phyloP scores from a whole-genome alignment of 2,113 vertebrate species.

The Siphamia tubifer region DNA sequence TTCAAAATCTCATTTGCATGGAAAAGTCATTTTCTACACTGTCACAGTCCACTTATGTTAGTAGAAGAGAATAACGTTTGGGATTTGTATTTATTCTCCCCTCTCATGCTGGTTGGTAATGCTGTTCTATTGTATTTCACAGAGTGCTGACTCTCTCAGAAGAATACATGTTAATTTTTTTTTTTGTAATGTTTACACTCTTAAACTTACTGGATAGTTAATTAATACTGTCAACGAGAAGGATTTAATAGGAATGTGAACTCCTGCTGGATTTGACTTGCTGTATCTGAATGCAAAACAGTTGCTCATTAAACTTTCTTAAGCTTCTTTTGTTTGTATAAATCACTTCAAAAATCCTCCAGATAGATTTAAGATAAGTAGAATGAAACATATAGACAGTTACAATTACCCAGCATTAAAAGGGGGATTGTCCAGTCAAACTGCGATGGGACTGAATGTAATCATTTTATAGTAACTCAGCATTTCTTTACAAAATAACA shows the following conservation, averaged over 20 bases:
- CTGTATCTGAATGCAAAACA: neutral
- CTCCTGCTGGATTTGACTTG: neutral
- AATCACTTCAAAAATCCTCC: neutral
- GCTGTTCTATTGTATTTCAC: neutral
- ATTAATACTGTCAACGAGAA: neutral
- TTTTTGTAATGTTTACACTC: neutral
- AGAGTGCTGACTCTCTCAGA: neutral
- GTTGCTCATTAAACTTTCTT: neutral
- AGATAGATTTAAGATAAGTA: neutral
- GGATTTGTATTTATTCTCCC: neutral
- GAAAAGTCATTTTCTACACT: neutral
- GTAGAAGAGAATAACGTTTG: no score
- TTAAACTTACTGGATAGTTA: neutral
- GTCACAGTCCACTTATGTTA: neutral
- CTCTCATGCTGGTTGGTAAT: neutral
- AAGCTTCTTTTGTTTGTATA: neutral
- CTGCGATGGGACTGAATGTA: no score
- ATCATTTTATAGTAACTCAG: neutral
- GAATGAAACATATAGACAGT: neutral
- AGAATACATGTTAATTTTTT: neutral
- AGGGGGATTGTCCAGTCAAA: no score
- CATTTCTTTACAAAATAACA: neutral
- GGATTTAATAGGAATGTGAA: neutral
- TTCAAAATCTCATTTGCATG: neutral
- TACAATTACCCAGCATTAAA: no score